Conservation (phyloP, 2,797 vertebrate genomes). For the Karalla daura region DNA sequence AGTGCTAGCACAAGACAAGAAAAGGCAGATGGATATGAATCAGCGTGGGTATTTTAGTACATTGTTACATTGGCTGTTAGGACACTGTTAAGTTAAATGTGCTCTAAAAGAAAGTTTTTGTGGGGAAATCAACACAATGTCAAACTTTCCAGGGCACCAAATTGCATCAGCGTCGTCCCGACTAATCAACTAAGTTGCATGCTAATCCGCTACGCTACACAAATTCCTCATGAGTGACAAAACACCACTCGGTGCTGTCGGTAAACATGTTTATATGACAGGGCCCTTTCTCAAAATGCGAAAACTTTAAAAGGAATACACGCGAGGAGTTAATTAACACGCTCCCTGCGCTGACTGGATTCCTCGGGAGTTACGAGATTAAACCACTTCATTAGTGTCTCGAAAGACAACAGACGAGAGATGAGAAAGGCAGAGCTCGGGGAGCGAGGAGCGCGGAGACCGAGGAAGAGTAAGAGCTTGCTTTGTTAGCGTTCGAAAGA, state of each 20-base stretch:
- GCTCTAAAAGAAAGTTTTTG: too few relatives aligned
- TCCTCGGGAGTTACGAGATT: slow-evolving; percentile 72
- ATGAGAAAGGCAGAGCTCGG: slow-evolving; percentile 62
- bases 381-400: slow-evolving; percentile 77
- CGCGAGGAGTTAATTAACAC: slow-evolving; percentile 66
- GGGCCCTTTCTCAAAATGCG: slow-evolving; percentile 9
- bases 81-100: too few relatives aligned
- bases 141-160: slow-evolving; percentile 16
- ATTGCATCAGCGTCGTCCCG: slow-evolving; percentile 4
- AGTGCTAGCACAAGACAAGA: too few relatives aligned
- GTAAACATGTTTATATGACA: slow-evolving; percentile 24
- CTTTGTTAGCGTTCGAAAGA: slow-evolving; percentile 72
- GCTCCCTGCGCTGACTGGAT: slow-evolving; percentile 50
- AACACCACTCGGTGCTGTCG: not conserved
- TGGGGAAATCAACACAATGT: slow-evolving; percentile 5
- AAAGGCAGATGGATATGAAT: too few relatives aligned
- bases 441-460: slow-evolving; percentile 30
- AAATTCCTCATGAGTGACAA: not conserved
- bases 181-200: slow-evolving; percentile 3
- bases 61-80: too few relatives aligned
- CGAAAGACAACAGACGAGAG: slow-evolving; percentile 65
- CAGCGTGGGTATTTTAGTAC: too few relatives aligned
- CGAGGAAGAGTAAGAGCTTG: slow-evolving; percentile 40
- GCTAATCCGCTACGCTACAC: not conserved
- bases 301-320: slow-evolving; percentile 41